Evolutionary conservation across 2,888 invertebrate genomes (phyloP), one percentile per base, ranked within the genome.

Genomic region (Stegana nigrithorax): DNA sequence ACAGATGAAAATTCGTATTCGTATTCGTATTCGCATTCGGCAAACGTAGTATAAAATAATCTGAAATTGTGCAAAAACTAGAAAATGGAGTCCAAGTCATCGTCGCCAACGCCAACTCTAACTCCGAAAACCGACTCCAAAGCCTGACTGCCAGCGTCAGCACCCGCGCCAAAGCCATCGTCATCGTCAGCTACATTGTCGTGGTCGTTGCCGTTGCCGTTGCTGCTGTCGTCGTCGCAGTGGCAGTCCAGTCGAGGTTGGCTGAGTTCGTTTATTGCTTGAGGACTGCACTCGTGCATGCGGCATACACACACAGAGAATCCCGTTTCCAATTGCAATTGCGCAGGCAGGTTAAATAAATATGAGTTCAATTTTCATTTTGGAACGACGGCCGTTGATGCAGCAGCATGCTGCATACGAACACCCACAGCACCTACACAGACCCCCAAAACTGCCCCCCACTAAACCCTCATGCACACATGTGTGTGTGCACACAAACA

Each of bases 341-440:
- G 10, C 44, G 27, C 4, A 27, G 19, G 12, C 8, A 53, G 44
- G 51, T 60, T 17, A 61, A 55, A 56, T 76, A 76, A 78, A 80
- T 80, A 78, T 80, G 80, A 80, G 80, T 76, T 80, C 80, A 76
- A 80, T 78, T 76, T 76, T 80, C 79, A 76, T 76, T 10, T 39
- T 39, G 39, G n/a, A 17, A 32, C 32, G n/a, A 17, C 14, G 17
- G 2, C 5, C 39, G 14, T 39, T 39, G 39, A 5, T 14, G 39
- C 4, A 39, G 10, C 14, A 39, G 25, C 25, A 50, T 51, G n/a
- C 56, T 36, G 21, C n/a, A 42, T 42, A n/a, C n/a, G 25, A n/a
- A n/a, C 14, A 4, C 5, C 42, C 42, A 42, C 27, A 64, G 56
- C 62, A 71, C 77, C 75, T n/a, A n/a, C n/a, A n/a, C n/a, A 39